Conservation (phyloP, 2,888 invertebrate species). For the Linyphia triangularis region DNA sequence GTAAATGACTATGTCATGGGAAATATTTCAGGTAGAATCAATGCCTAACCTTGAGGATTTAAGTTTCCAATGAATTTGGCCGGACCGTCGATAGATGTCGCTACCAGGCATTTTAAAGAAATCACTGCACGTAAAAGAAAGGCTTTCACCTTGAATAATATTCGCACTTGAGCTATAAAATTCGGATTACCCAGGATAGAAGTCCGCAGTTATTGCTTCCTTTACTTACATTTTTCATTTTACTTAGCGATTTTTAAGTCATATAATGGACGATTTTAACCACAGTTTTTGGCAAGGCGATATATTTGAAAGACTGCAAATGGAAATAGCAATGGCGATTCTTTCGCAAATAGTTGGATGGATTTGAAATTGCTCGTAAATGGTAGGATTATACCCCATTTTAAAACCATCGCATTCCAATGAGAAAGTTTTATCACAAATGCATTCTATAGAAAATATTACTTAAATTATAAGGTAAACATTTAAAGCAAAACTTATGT, state of each 20-base stretch:
- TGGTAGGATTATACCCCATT: too few relatives aligned
- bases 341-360: not conserved
- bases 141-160: slow-evolving; percentile 11
- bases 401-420: too few relatives aligned
- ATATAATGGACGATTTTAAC: slow-evolving; percentile 51
- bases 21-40: not conserved
- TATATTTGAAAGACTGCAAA: slow-evolving; percentile 10
- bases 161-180: slow-evolving; percentile 53
- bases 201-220: slow-evolving; percentile 61
- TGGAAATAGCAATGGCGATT: not conserved
- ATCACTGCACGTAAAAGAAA: not conserved
- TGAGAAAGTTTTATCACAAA: too few relatives aligned
- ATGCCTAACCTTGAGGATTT: slow-evolving; percentile 2
- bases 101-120: not conserved
- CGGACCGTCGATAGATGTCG: slow-evolving; percentile 50
- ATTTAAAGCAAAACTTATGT: too few relatives aligned
- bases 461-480: too few relatives aligned
- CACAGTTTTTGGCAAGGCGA: not conserved
- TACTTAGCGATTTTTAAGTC: slow-evolving; percentile 47
- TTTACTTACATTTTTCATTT: slow-evolving; percentile 4
- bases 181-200: slow-evolving; percentile 39
- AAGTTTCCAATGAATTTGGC: not conserved
- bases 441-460: too few relatives aligned
- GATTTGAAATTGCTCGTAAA: too few relatives aligned
- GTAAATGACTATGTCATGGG: slow-evolving; percentile 10